Conservation (phyloP, 2,113 vertebrate genomes). For the Murina feae region DNA sequence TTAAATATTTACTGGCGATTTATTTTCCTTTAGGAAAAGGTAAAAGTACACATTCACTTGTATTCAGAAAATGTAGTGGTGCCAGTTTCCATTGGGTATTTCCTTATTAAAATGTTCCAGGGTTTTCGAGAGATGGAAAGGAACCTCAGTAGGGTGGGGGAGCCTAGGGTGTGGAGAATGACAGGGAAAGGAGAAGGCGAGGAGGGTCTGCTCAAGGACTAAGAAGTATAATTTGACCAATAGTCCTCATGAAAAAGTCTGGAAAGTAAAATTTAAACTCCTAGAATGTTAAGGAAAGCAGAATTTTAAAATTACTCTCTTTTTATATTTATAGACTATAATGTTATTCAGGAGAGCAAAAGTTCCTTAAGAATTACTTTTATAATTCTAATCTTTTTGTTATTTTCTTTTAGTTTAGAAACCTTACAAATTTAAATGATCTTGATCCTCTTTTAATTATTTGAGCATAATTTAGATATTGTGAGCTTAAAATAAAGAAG, state of each 20-base stretch:
- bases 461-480: conserved; percentile 48
- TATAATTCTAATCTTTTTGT: conserved; percentile 15
- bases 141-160: background rate
- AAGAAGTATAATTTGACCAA: background rate
- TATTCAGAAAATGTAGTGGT: conserved; percentile 41
- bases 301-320: conserved; percentile 4
- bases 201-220: background rate
- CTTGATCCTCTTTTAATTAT: conserved; percentile 52
- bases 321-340: background rate
- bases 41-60: conserved; percentile 20
- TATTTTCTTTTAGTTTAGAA: conserved; percentile 48
- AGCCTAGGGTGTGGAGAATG: background rate
- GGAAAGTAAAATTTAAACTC: conserved; percentile 10
- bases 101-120: conserved; percentile 23
- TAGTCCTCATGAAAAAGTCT: background rate
- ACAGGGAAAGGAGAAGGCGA: background rate
- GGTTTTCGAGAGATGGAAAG: background rate
- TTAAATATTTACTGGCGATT: conserved; percentile 64
- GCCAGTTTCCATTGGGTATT: conserved; percentile 35
- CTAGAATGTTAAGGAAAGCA: background rate
- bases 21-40: conserved; percentile 51
- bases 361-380: background rate
- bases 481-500: conserved; percentile 31
- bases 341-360: conserved; percentile 4
- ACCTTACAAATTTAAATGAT: conserved; percentile 32